Conservation (phyloP, 2,888 invertebrate genomes). For the Myopa testacea region DNA sequence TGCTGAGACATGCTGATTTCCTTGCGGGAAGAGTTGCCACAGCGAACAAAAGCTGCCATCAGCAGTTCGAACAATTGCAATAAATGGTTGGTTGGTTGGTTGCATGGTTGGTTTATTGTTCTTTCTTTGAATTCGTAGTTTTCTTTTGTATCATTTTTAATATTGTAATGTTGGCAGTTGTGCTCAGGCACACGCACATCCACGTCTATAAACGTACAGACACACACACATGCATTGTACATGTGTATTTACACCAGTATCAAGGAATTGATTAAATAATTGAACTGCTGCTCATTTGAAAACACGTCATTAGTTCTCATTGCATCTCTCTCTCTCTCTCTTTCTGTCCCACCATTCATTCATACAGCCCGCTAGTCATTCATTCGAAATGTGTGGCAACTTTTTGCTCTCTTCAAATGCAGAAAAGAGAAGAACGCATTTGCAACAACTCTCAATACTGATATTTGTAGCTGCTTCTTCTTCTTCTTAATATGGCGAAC, state of each 20-base stretch:
- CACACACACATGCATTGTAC: background rate
- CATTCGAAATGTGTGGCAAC: no score
- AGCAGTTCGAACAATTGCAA: background rate
- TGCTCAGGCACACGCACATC: background rate
- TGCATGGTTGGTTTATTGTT: no score
- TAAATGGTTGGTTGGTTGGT: background rate
- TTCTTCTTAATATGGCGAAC: no score
- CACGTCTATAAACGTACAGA: background rate
- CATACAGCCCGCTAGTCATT: no score
- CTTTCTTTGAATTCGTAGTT: background rate
- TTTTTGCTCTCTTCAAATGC: no score
- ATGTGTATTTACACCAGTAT: background rate
- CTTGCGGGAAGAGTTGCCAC: background rate
- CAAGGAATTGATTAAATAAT: background rate
- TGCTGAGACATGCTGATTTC: background rate
- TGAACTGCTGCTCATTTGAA: background rate
- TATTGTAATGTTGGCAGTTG: background rate
- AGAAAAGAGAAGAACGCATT: no score
- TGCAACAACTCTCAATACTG: no score
- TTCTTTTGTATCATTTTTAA: background rate
- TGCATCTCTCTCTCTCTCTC: no score
- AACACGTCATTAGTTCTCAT: no score
- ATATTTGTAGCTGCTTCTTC: no score
- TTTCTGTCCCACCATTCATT: no score
- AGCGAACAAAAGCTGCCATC: background rate